Base-by-base conservation (phyloP, 2,797 vertebrate species). In the Sebastiscus tertius region DNA sequence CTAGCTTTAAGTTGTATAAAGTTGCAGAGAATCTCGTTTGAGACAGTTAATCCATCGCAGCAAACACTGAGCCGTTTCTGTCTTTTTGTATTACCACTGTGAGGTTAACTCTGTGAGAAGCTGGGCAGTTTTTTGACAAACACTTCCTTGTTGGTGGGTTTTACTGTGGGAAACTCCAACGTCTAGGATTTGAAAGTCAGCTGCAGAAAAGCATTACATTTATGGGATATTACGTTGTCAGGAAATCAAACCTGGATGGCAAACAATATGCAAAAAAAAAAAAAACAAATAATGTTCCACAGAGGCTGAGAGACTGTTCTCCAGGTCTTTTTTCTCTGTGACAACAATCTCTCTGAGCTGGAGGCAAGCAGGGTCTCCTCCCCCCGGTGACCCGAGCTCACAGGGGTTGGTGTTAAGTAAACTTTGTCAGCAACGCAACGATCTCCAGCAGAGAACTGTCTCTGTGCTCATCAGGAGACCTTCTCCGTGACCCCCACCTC, bases 321-420 rank as follows among this genome's bases (percentile, higher is more conserved):
- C 61, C 54, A 39, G 61, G 60, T 65, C 33, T 80, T 69, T 74
- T 74, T 61, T 72, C 18, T 55, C 55, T 64, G 73, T 63, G 76
- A 79, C 83, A 75, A 80, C 59, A 77, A 49, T 60, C 13, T 79
- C 56, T 70, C n/a, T 75, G 67, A 75, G 58, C 59, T 77, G 61
- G 62, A 78, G 79, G 72, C 1, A 16, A 72, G 31, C 72, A 8
- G 74, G 27, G 62, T 29, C 73, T 18, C 82, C 75, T 18, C 16
- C 68, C 75, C 88, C 87, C 80, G 27, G 78, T 94, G 95, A 95
- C 89, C 96, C 93, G 93, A 93, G 96, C 96, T 95, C 94, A 88
- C 79, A 88, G 31, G 92, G 89, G 95, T 95, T 95, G 97, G 96
- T 96, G 96, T 91, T 91, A 94, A 93, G 89, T 97, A 97, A 98